A percentile compares a stretch with the other conserved stretches of the same genome.
Evolutionary conservation across 2,113 vertebrate species (phyloP).

Genomic region (Gavialis gangeticus): DNA sequence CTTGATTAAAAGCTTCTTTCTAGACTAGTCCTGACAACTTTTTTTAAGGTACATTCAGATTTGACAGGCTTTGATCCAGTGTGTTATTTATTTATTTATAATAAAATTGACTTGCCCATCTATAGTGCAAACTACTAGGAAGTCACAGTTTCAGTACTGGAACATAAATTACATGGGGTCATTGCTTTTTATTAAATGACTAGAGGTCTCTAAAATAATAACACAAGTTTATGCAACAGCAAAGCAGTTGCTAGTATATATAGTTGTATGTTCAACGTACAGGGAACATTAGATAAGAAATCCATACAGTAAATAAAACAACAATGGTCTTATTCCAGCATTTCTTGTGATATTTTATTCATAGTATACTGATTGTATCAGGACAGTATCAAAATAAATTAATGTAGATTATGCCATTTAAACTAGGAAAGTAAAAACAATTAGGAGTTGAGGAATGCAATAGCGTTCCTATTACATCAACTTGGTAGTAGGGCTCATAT

Average conservation of each 20-base stretch:
- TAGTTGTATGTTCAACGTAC: neutral
- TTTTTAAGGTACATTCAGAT: neutral
- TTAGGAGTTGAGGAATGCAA: neutral
- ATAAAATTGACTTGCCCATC: neutral
- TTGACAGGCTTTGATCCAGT: neutral
- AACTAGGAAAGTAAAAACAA: neutral
- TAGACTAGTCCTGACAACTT: neutral
- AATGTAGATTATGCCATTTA: neutral
- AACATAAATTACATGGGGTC: neutral
- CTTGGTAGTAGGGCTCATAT: neutral
- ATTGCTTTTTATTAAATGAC: neutral
- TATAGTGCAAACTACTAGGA: neutral
- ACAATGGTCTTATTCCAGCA: too few relatives aligned
- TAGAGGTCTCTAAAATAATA: neutral
- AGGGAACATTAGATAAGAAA: neutral
- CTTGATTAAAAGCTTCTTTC: neutral
- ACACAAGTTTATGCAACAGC: neutral
- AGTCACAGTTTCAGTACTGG: neutral
- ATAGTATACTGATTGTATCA: neutral
- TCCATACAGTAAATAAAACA: neutral
- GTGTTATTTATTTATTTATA: neutral
- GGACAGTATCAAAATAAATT: neutral
- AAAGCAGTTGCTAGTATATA: neutral
- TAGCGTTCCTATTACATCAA: neutral
- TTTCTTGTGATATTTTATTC: neutral